phyloP scores from a whole-genome alignment of 1,140 invertebrate genomes.

The Pemphigus obesinymphae region DNA sequence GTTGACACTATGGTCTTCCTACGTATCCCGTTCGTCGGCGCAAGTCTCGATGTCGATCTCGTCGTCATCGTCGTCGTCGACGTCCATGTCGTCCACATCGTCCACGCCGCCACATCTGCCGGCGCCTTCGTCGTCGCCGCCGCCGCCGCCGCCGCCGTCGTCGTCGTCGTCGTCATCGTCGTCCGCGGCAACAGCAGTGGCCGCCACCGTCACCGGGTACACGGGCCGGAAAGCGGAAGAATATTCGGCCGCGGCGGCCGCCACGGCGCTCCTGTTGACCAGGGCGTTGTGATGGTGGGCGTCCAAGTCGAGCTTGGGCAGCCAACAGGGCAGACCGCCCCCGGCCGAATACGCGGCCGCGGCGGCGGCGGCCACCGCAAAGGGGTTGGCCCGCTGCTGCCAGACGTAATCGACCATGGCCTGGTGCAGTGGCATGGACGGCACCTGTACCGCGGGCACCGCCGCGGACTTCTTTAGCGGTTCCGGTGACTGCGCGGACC shows the following conservation, averaged over 20 bases:
- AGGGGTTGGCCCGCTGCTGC: conserved; percentile 35
- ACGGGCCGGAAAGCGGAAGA: conserved; percentile 47
- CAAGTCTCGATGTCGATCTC: conserved; percentile 48
- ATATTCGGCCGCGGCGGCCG: conserved; percentile 44
- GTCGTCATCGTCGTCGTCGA: conserved; percentile 46
- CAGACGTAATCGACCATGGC: conserved; percentile 41
- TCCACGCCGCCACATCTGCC: background rate
- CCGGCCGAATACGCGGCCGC: conserved; percentile 46
- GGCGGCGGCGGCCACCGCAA: conserved; percentile 47
- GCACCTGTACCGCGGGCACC: conserved; percentile 39
- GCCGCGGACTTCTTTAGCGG: background rate
- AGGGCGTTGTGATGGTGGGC: conserved; percentile 28
- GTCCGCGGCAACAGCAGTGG: conserved; percentile 19
- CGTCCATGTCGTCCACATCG: conserved; percentile 43
- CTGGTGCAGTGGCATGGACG: conserved; percentile 44
- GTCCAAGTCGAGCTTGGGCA: conserved; percentile 20
- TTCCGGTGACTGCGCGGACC: background rate
- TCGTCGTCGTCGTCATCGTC: conserved; percentile 25
- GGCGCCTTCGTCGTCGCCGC: background rate
- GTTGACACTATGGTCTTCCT: background rate
- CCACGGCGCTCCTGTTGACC: conserved; percentile 43
- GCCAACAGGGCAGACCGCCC: conserved; percentile 25
- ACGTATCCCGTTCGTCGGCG: conserved; percentile 45
- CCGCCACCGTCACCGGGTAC: conserved; percentile 37
- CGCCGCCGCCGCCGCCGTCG: background rate